These are phyloP conservation scores for Porphyrio hochstetteri DNA, from an alignment of 2,113 vertebrate genomes.

Conservation along the genomic window DNA sequence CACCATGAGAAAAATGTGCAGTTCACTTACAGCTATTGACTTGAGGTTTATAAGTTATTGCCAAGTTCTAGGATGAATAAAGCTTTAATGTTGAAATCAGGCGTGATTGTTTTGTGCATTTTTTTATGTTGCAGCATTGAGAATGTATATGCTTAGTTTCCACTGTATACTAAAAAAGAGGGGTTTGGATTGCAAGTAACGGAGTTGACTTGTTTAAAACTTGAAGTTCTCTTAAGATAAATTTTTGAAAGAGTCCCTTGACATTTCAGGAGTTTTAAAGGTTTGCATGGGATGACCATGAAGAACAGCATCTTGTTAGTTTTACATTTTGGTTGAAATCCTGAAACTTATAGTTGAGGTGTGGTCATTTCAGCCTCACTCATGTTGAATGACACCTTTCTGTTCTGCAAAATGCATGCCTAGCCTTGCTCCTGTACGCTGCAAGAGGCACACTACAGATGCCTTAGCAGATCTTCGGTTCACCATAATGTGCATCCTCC, in stretches of 20 bases:
- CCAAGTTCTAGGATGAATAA: background rate
- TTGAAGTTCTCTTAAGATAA: background rate
- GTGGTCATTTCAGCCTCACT: background rate
- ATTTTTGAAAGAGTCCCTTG: background rate
- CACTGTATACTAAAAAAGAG: background rate
- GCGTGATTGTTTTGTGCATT: background rate
- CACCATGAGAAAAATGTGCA: background rate
- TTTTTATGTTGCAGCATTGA: background rate
- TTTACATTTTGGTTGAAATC: background rate
- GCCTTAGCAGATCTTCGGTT: background rate
- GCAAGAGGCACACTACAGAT: accelerated
- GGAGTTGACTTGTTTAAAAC: background rate
- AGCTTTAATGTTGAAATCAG: background rate
- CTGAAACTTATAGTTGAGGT: accelerated
- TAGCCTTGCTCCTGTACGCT: background rate
- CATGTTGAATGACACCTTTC: background rate
- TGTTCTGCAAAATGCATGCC: accelerated
- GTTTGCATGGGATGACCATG: background rate
- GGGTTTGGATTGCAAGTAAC: background rate
- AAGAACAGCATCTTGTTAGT: background rate
- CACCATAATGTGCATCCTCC: accelerated
- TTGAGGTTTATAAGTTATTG: background rate
- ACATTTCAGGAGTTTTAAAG: background rate
- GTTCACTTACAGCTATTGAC: background rate
- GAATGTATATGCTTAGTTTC: background rate